phyloP scores from a whole-genome alignment of 2,888 invertebrate species.

The Minunthozetes semirufus region DNA sequence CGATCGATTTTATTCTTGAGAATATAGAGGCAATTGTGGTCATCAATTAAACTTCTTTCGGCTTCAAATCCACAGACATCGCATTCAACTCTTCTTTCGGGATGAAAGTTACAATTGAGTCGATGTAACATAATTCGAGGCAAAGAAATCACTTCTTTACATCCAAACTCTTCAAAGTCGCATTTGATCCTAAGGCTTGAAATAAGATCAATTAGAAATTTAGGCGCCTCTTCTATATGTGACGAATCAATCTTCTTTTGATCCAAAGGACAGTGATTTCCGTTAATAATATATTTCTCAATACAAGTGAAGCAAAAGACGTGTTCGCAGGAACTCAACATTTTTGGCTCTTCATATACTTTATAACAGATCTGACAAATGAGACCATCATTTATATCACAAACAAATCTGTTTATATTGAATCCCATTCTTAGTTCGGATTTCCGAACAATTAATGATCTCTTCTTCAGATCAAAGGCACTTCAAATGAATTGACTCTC shows the following conservation, averaged over 20 bases:
- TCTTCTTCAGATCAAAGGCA: too few relatives aligned
- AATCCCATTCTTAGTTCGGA: not conserved
- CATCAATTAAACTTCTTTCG: not conserved
- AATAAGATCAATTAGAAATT: not conserved
- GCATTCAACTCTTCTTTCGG: not conserved
- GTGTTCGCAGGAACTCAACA: not conserved
- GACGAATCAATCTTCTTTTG: not conserved
- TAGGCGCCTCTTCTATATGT: not conserved
- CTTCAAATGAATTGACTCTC: too few relatives aligned
- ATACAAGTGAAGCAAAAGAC: slow-evolving; percentile 19
- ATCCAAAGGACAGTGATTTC: slow-evolving; percentile 20
- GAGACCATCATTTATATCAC: not conserved
- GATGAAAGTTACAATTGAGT: slow-evolving; percentile 16
- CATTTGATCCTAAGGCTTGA: not conserved
- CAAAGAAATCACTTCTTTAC: not conserved
- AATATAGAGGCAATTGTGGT: not conserved
- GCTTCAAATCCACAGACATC: not conserved
- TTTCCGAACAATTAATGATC: not conserved
- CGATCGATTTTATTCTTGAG: not conserved
- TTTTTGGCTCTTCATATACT: slow-evolving; percentile 15
- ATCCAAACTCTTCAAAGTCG: slow-evolving; percentile 8
- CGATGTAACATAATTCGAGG: not conserved
- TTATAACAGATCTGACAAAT: slow-evolving; percentile 8
- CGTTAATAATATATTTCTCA: slow-evolving; percentile 12
- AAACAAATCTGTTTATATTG: slow-evolving; percentile 1